Base-by-base conservation (phyloP, 64 coral and sea anemone species). In the Montipora foliosa region DNA sequence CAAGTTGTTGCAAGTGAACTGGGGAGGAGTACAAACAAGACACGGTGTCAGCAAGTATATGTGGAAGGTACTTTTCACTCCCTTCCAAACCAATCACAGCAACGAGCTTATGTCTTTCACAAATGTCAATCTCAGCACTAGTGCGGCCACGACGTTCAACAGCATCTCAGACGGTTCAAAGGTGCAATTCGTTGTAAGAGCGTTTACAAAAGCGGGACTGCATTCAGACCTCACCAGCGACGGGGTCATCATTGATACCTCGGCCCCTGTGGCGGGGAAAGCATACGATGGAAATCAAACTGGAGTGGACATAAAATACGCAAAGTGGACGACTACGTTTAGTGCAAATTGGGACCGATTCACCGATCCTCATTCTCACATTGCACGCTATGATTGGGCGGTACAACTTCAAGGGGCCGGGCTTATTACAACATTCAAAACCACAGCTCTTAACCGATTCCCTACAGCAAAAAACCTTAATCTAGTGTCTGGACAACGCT, bases 181-280 rank as follows among this genome's bases (percentile, higher is more conserved):
- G 15, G 64, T 93, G 0, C 93, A 62, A 61, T 87, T 93, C 22
- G 90, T 64, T 1, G 82, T 98, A 6, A 78, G 94, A 79, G 86
- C 90, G 0, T 98, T 79, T 74, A 98, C 96, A 11, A 98, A 95
- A 90, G 96, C 93, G 14, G 96, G 90, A 22, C 91, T 98, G n/a
- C 91, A 77, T 74, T 83, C 90, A 4, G 93, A 93, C n/a, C 44
- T 87, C 6, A 87, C 77, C 20, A 95, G 90, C 37, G 82, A 98
- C 59, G 96, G 96, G 8, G 93, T 98, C 4, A 53, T 89, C 6
- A 88, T 98, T 52, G 96, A 98, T 59, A 90, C 90, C 6, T 95
- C 93, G 6, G 52, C 83, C 7, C 96, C 96, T 8, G 25, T 17
- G 44, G 74, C 81, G 45, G 87, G 85, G 2, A 62, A 8, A 4